phyloP scores from a whole-genome alignment of 2,888 invertebrate species.

The Drosophila ochracea region DNA sequence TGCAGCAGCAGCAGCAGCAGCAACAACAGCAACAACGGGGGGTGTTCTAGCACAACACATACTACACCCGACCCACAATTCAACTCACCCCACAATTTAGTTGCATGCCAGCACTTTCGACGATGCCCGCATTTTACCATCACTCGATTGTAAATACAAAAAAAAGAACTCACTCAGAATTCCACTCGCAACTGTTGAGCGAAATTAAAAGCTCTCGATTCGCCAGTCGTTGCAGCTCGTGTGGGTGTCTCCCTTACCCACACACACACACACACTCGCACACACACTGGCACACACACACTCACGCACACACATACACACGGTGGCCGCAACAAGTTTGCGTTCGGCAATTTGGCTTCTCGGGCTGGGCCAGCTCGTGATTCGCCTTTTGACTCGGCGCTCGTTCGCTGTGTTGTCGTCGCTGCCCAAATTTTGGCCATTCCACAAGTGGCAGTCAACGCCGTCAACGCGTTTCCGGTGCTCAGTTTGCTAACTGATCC shows the following conservation, averaged over 20 bases:
- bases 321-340: conserved; percentile 39
- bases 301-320: neutral
- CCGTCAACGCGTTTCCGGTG: conserved; percentile 80
- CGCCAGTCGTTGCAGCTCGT: conserved; percentile 53
- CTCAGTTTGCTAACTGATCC: conserved; percentile 64
- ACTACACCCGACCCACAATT: neutral
- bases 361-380: conserved; percentile 66
- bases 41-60: conserved; percentile 2
- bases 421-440: conserved; percentile 58
- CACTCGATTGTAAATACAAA: conserved; percentile 21
- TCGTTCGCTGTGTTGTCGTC: conserved; percentile 28
- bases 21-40: conserved; percentile 22
- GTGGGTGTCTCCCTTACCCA: conserved; percentile 57
- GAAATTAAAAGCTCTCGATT: conserved; percentile 60
- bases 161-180: conserved; percentile 12
- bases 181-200: conserved; percentile 50
- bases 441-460: conserved; percentile 81
- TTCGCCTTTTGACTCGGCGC: conserved; percentile 57
- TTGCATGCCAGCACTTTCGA: conserved; percentile 30
- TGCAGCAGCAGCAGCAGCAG: conserved; percentile 13
- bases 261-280: neutral
- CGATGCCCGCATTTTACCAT: conserved; percentile 22
- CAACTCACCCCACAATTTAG: neutral
- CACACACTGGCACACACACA: neutral
- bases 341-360: conserved; percentile 42